These are phyloP conservation scores for Megalops atlanticus DNA, from an alignment of 2,113 vertebrate genomes.

Conservation along the genomic window DNA sequence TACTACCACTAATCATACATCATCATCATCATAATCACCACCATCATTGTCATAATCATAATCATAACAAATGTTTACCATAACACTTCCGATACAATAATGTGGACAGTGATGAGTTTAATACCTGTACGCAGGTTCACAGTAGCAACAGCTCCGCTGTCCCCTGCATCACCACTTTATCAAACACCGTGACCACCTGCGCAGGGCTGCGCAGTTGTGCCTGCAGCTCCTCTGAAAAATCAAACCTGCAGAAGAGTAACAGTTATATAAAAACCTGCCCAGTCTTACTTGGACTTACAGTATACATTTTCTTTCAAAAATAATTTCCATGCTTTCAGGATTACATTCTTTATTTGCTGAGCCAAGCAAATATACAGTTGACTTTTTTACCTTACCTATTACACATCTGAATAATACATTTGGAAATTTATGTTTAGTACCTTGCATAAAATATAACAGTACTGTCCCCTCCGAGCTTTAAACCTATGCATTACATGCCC, in stretches of 20 bases:
- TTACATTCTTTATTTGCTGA: neutral
- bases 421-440: neutral
- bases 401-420: neutral
- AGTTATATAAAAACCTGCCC: neutral
- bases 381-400: neutral
- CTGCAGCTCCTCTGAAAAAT: slow-evolving; percentile 60
- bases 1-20: no score
- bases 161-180: slow-evolving; percentile 67
- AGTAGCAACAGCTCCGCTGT: slow-evolving; percentile 61
- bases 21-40: no score
- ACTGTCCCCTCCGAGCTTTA: neutral
- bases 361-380: neutral
- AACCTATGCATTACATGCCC: no score
- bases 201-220: slow-evolving; percentile 56
- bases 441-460: neutral
- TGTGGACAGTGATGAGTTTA: no score
- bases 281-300: neutral
- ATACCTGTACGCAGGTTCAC: slow-evolving; percentile 66
- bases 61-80: no score
- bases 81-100: no score
- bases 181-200: slow-evolving; percentile 62
- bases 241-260: slow-evolving; percentile 61
- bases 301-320: no score
- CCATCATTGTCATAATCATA: no score
- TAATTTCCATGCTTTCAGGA: no score